Base-by-base conservation (phyloP, 2,113 vertebrate species). In the Leptosomus discolor region DNA sequence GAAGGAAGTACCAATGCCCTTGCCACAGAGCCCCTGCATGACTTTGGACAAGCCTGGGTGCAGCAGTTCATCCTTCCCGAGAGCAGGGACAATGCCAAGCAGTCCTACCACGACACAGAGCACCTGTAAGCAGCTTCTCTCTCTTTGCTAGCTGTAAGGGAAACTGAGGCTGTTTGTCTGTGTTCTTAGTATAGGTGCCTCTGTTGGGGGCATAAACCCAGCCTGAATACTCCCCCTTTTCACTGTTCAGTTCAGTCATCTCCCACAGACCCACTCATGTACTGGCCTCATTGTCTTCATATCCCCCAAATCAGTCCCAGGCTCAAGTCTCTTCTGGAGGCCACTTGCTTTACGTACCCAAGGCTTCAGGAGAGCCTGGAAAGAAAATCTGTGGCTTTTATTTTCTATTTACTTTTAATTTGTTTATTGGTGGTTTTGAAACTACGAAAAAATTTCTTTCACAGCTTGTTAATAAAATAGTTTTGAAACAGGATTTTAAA, bases 91-190 rank as follows among this genome's bases (percentile, higher is more conserved):
- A 36, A 41, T 18, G 24, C 30, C 36, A 29, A 48, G 36, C 14
- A 4, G 36, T 46, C 29, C 34, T 30, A 41, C 39, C 36, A 17
- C 0, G 0, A 29, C 11, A 16, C 8, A 41, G 46, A n/a, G 15
- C 29, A 22, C 26, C 32, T 53, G 17, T 19, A 23, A 79, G 67
- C 15, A 85, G 21, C 51, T 56, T 43, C 63, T 54, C 61, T n/a
- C 15, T 88, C 63, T 54, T 2, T 10, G 2, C 51, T 54, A 68
- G 12, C 51, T 65, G 26, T 17, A 57, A 15, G 21, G 39, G 53
- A 43, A 24, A 58, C 41, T 7, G 15, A 30, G 67, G 51, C 39
- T 36, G 12, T 46, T 67, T 67, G 45, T 12, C 73, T 32, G 24
- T n/a, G 15, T 54, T 58, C 37, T 64, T 18, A 64, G 23, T 3